Conservation (phyloP, 2,797 vertebrate genomes). For the Telmatherina bonti region DNA sequence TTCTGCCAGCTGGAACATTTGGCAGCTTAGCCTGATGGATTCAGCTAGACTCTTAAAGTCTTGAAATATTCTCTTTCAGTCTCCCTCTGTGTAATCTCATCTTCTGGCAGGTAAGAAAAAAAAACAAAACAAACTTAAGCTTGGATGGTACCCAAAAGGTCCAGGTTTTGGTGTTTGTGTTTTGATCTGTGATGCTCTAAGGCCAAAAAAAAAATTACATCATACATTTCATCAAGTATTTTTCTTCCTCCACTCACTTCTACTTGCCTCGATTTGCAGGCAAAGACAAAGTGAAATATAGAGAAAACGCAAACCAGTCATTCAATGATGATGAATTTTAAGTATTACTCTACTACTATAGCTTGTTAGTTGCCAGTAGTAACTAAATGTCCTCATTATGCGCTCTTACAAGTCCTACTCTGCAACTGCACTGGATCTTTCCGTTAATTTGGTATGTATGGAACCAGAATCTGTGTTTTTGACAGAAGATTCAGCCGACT, state of each 20-base stretch:
- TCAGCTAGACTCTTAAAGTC: slow-evolving; percentile 68
- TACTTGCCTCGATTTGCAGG: not conserved
- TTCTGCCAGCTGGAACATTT: slow-evolving; percentile 79
- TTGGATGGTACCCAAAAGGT: slow-evolving; percentile 21
- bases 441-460: not conserved
- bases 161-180: slow-evolving; percentile 19
- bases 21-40: slow-evolving; percentile 65
- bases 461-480: not conserved
- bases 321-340: not conserved
- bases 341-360: not conserved
- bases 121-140: not conserved
- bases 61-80: slow-evolving; percentile 65
- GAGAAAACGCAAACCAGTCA: not conserved
- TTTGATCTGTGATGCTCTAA: slow-evolving; percentile 2
- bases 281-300: not conserved
- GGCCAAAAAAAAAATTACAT: not conserved
- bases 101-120: slow-evolving; percentile 32
- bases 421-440: not conserved
- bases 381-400: not conserved
- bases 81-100: slow-evolving; percentile 57
- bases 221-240: not conserved
- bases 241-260: not conserved
- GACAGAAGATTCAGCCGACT: not conserved
- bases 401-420: not conserved
- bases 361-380: not conserved